Percentiles rank a stretch among this genome's conserved stretches.
Evolutionary conservation across 2,797 vertebrate genomes (phyloP).

Genomic region (Falco peregrinus): DNA sequence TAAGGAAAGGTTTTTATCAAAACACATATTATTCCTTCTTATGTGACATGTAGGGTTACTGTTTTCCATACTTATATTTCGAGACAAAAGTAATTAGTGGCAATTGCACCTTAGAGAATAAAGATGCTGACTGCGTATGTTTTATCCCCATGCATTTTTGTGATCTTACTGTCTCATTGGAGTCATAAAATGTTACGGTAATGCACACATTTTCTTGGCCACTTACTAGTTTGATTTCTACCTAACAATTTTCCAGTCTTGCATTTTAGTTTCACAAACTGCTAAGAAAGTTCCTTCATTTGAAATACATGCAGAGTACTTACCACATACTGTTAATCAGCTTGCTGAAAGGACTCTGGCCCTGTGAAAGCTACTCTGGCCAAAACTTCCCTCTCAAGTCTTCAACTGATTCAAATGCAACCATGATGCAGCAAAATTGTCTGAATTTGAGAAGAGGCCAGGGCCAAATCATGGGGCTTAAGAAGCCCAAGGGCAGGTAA

Average conservation of each 20-base stretch:
- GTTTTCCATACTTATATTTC: neutral
- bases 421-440: neutral
- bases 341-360: neutral
- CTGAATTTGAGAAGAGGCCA: neutral
- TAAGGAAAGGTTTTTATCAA: neutral
- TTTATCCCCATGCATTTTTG: conserved; percentile 16
- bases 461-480: neutral
- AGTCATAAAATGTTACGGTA: neutral
- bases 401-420: neutral
- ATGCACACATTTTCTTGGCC: neutral
- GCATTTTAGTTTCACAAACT: conserved; percentile 5
- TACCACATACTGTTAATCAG: neutral
- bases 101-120: neutral
- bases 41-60: neutral
- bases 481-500: neutral
- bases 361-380: neutral
- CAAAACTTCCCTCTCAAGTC: neutral
- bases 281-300: neutral
- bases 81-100: neutral
- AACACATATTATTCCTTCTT: neutral
- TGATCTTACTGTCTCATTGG: conserved; percentile 33
- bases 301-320: neutral
- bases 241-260: neutral
- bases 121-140: neutral
- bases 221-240: conserved; percentile 41